Evolutionary conservation across 1,140 invertebrate genomes (phyloP), one percentile per base, ranked within the genome.

Genomic region (Galendromus occidentalis): DNA sequence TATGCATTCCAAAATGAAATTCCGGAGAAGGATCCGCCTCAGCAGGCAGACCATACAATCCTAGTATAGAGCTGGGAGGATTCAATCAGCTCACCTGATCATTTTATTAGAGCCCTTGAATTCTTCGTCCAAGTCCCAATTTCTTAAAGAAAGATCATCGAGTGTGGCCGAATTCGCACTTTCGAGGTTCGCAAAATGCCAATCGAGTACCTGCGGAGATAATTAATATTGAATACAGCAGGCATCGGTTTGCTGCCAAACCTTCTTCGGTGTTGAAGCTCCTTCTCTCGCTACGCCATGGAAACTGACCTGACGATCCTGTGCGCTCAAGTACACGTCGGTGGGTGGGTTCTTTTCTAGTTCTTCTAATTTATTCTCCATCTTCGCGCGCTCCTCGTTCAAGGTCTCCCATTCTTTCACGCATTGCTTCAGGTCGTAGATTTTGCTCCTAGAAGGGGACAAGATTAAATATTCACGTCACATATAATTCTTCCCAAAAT

Each of bases 101-200:
- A 59, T 59, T 59, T 59, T 59, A 7, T 65, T 25, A 47, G 41
- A 25, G 14, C 51, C 51, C 9, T 96, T 93, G 77, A 95, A 97
- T 75, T 95, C 92, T 78, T 98, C 94, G 77, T 98, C 95, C 76
- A 97, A 94, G 72, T 98, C 94, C 94, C 94, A 98, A 74, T 98
- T 91, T 74, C 97, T 95, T 12, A 97, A 80, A 18, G 91, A 95
- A 12, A 98, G 76, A 72, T 90, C 93, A 30, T 85, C 85, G 0
- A 98, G 79, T 0, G 91, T 90, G n/a, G 92, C 96, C 4, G 92
- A 93, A 79, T 97, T 97, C 2, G 93, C 94, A 79, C 97, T 98
- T 78, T 98, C 94, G 71, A 98, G 77, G 79, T 98, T 98, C 29
- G 95, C 95, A 79, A 98, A 96, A 75, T 98, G 94, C 93, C 95